Evolutionary conservation across 2,888 invertebrate species (phyloP), one percentile per base, ranked within the genome.

Genomic region (Lasioglossum villosulum): DNA sequence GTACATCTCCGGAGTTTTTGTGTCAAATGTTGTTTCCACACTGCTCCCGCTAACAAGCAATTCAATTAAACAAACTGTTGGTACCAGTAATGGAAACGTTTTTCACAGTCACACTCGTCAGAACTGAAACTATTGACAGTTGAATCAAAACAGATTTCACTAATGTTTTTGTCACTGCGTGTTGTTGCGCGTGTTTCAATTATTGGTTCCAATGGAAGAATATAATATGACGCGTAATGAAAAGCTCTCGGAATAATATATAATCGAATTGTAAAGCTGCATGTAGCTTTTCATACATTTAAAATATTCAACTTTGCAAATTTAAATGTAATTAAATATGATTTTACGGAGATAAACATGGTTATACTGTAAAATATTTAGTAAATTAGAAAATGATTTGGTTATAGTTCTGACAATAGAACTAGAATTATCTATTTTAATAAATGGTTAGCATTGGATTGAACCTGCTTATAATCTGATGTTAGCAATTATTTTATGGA

Each of bases 11-110:
- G 37, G 27, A 42, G 19, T 56, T 30, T 56, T 45, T 19, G 23
- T 5, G 10, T 27, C 23, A 5, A 27, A 27, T 16, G 23, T 23
- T 16, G 37, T 39, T 81, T 23, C 5, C 72, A 34, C n/a, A 19
- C 12, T 4, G 68, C 19, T 16, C 34, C 73, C 52, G 52, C 73
- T 82, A 82, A 73, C 72, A 78, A 56, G 30, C 48, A 68, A 52
- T 45, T n/a, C 23, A 52, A 73, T 68, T 56, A 14, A 34, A 27
- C 10, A 27, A 45, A 76, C 23, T 45, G 30, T 14, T 23, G 66
- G 45, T 45, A n/a, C 14, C 45, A n/a, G 30, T 23, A 8, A 6
- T 45, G 34, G 45, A 34, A 66, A 48, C 19, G 34, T 52, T 30
- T 16, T 23, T 12, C 66, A 39, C 37, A 45, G 77, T 48, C 72